These are phyloP conservation scores for Perognathus longimembris DNA, from an alignment of 2,113 vertebrate genomes.

Conservation along the genomic window DNA sequence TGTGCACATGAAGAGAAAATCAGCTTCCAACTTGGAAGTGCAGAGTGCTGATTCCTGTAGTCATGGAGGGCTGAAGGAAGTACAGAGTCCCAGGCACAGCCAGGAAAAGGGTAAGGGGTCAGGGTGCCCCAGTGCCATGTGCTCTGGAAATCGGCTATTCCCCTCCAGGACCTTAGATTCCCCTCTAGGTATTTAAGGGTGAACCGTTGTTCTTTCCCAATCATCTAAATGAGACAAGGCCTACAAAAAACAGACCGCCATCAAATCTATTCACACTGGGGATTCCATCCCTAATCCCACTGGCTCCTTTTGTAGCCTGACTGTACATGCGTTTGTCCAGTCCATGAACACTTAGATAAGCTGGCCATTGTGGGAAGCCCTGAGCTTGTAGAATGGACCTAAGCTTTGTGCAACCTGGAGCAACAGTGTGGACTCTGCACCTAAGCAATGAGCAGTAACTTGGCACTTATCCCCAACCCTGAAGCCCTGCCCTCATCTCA, in stretches of 20 bases:
- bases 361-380: neutral
- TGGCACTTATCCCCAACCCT: neutral
- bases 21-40: neutral
- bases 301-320: neutral
- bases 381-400: neutral
- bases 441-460: neutral
- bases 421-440: neutral
- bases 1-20: constrained; percentile 6
- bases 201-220: neutral
- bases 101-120: neutral
- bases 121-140: neutral
- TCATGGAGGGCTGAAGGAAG: too few relatives aligned
- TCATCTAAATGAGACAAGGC: constrained; percentile 40
- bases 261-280: constrained; percentile 12
- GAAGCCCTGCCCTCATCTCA: neutral
- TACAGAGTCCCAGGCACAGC: neutral
- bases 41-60: neutral
- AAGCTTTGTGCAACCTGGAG: neutral
- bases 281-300: neutral
- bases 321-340: neutral
- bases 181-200: neutral
- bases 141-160: neutral
- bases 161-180: neutral
- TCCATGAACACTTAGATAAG: neutral
- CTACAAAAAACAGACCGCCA: constrained; percentile 29